Percentiles rank a stretch among this genome's conserved stretches.
Conservation (phyloP, 2,113 vertebrate genomes). For the Carlito syrichta region DNA sequence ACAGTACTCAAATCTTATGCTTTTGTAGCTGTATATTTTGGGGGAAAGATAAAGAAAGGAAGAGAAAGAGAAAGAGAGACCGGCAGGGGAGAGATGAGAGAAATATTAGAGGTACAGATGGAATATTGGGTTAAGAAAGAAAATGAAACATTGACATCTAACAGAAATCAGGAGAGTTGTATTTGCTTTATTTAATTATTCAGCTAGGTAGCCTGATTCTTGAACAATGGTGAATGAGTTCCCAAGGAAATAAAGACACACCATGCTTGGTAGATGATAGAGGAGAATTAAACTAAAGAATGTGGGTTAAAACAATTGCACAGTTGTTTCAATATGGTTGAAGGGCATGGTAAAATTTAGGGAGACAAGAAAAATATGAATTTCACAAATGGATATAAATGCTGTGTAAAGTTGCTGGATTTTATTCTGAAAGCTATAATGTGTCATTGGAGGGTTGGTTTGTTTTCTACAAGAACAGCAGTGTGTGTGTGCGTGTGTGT, state of each 20-base stretch:
- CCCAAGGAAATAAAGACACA: not conserved
- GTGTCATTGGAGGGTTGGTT: not conserved
- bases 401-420: not conserved
- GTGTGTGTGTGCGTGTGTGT: not conserved
- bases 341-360: not conserved
- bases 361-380: not conserved
- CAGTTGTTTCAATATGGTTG: not conserved
- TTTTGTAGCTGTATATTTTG: not conserved
- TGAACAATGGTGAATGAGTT: not conserved
- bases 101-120: too few relatives aligned
- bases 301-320: not conserved
- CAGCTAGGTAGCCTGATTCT: not conserved
- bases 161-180: not conserved
- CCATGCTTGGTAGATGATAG: not conserved
- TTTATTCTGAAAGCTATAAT: not conserved
- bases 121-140: not conserved
- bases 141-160: not conserved
- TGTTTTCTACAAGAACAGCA: not conserved
- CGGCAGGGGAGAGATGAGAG: too few relatives aligned
- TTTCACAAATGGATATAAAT: not conserved
- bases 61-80: not conserved
- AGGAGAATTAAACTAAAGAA: not conserved
- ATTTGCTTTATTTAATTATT: not conserved
- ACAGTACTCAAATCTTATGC: not conserved
- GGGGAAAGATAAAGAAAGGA: too few relatives aligned